Evolutionary conservation across 1,140 invertebrate species (phyloP), one percentile per base, ranked within the genome.

Genomic region (Eumeta japonica): DNA sequence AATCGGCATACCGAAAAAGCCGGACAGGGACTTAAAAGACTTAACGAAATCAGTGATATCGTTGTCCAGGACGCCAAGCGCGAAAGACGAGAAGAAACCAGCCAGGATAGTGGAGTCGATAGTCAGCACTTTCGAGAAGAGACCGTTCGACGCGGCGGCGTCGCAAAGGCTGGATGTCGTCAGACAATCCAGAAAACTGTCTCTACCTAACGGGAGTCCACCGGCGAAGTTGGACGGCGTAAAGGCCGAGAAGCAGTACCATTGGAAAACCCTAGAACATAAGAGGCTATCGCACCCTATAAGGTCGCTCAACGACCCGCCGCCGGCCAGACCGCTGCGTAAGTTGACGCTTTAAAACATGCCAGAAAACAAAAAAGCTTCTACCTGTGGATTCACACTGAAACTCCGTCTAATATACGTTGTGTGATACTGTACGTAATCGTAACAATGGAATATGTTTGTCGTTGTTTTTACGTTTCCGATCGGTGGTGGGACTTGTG

Each of bases 271-370:
- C 1, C 43, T 60, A 50, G 66, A 71, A 33, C 66, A 74, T 46
- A 74, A 74, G 47, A 47, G 70, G 18, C 56, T 74, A 30, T 71
- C 66, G 32, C 59, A 71, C 38, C 70, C 70, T 2, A 48, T 71
- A 34, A 46, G 70, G 24, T 68, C 70, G 1, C 41, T 74, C 45
- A 70, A 70, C 47, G 60, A 59, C 35, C 50, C 55, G 1, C 48
- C 55, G 44, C 52, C 59, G 3, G 44, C 56, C 35, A 48, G 57
- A 48, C 57, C 58, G 31, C 50, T 66, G 62, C 63, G 68, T 74
- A 74, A 74, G 70, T 73, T 49, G 50, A 39, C 29, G 60, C 62
- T 7, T 24, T 24, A 24, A 24, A 24, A 24, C 5, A 24, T 5
- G 20, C 20, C n/a, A n/a, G n/a, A n/a, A n/a, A n/a, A n/a, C n/a